Conservation (phyloP, 92 coral and sea anemone genomes). For the Porites evermanni region DNA sequence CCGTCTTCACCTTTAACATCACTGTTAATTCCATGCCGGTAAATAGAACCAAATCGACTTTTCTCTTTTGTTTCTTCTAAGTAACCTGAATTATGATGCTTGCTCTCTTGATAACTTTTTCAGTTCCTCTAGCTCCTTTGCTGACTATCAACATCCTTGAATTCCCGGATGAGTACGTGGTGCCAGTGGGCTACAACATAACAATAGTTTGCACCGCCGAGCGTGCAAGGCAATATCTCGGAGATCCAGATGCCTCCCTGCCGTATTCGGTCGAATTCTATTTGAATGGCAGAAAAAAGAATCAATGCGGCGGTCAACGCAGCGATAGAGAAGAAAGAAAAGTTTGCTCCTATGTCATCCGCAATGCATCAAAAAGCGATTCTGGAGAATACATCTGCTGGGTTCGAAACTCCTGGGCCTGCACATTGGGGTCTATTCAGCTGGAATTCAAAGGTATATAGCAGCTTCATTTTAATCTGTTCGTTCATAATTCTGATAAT, state of each 20-base stretch:
- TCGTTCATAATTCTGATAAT: no score
- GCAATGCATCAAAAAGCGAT: constrained; percentile 25
- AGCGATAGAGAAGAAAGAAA: background rate
- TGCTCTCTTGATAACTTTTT: background rate
- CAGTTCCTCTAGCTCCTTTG: background rate
- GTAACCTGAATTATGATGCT: no score
- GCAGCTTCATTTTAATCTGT: no score
- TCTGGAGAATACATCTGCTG: constrained; percentile 44
- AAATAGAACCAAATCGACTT: no score
- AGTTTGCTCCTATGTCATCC: constrained; percentile 17
- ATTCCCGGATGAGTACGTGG: constrained; percentile 23
- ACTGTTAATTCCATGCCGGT: no score
- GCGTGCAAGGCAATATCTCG: background rate
- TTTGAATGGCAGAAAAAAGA: background rate
- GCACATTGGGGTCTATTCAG: background rate
- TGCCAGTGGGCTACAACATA: constrained; percentile 40
- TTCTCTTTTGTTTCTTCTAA: no score
- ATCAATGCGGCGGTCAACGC: constrained; percentile 25
- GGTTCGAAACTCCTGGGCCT: background rate
- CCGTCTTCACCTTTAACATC: no score
- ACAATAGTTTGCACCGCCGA: constrained; percentile 46
- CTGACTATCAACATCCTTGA: background rate
- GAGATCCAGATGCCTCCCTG: no score
- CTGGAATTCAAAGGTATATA: constrained; percentile 36
- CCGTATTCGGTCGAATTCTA: constrained; percentile 32